Conservation (phyloP, 2,888 invertebrate species). For the Epirrhoe tristata region DNA sequence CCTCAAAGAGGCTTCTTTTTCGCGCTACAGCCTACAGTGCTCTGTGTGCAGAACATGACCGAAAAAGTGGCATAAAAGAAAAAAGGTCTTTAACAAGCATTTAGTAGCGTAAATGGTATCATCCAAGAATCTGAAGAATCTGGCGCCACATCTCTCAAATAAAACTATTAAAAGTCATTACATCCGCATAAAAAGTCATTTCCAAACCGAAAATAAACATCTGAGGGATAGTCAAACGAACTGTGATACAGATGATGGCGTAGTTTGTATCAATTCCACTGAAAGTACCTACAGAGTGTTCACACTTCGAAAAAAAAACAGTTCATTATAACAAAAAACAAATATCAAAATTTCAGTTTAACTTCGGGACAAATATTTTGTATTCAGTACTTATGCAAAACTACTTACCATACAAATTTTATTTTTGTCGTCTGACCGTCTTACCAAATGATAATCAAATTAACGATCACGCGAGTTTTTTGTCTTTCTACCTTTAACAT, state of each 20-base stretch:
- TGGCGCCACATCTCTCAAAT: conserved; percentile 32
- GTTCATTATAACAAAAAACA: no score
- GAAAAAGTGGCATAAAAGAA: not conserved
- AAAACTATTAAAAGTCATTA: conserved; percentile 41
- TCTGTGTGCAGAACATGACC: no score
- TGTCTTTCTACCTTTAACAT: not conserved
- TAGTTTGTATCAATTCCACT: conserved; percentile 14
- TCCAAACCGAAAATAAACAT: conserved; percentile 51
- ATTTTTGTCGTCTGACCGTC: no score
- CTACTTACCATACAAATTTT: no score
- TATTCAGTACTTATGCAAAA: no score
- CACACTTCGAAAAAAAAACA: not conserved
- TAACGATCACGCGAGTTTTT: no score
- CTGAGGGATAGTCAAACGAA: conserved; percentile 45
- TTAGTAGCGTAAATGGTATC: not conserved
- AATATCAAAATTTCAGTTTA: no score
- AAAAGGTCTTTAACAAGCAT: no score
- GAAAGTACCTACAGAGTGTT: conserved; percentile 10
- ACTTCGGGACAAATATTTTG: no score
- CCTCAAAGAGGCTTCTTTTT: no score
- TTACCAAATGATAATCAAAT: no score
- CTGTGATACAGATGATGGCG: conserved; percentile 20
- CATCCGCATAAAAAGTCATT: conserved; percentile 43
- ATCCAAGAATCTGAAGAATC: conserved; percentile 8
- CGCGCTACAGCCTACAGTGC: no score